Evolutionary conservation across 2,797 vertebrate genomes (phyloP).

Genomic region (Cynopterus sphinx): DNA sequence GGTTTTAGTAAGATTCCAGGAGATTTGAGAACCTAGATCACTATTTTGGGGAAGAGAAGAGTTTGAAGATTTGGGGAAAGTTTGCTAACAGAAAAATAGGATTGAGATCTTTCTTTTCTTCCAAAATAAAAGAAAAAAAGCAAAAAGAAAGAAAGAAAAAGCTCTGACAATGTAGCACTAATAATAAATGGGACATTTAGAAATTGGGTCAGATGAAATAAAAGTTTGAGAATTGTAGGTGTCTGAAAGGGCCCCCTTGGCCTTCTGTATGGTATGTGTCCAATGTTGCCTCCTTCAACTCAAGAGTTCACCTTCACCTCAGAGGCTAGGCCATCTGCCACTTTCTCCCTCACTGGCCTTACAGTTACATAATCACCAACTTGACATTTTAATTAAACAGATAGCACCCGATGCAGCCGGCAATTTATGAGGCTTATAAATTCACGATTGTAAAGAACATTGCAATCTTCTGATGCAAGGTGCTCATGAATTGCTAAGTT

Average conservation of each 20-base stretch:
- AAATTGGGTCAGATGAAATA: not conserved
- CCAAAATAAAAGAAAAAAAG: not conserved
- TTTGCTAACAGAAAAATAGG: not conserved
- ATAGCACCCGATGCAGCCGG: not conserved
- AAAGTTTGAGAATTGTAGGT: fast-evolving
- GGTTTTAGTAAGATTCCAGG: not conserved
- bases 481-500: constrained; percentile 22
- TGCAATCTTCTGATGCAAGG: constrained; percentile 12
- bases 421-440: constrained; percentile 57
- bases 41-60: not conserved
- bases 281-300: not conserved
- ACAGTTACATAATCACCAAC: constrained; percentile 39
- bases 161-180: not conserved
- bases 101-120: not conserved
- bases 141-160: not conserved
- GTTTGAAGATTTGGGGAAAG: not conserved
- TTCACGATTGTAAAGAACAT: constrained; percentile 8
- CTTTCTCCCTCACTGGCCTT: not conserved
- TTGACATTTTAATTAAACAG: constrained; percentile 72
- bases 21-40: not conserved
- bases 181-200: not conserved
- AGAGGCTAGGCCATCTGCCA: not conserved
- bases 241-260: not conserved
- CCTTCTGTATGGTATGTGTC: not conserved
- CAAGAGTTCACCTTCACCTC: not conserved